phyloP scores from a whole-genome alignment of 2,888 invertebrate genomes.

The Cheilosia pagana region DNA sequence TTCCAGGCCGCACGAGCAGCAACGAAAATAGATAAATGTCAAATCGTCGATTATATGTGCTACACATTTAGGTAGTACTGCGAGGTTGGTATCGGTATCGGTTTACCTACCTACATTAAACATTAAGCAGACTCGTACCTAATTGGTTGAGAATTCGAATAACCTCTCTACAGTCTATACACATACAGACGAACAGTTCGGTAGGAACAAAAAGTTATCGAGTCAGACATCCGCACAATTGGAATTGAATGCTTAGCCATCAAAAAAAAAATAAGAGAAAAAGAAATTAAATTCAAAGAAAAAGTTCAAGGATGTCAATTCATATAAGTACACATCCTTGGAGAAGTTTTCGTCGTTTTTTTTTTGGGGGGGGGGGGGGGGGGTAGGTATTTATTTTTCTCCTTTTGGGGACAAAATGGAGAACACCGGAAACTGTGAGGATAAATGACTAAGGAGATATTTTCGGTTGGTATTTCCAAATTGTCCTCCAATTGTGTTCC shows the following conservation, averaged over 20 bases:
- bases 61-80: slow-evolving; percentile 2
- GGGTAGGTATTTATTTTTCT: not conserved
- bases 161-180: too few relatives aligned
- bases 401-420: not conserved
- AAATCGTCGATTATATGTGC: slow-evolving; percentile 39
- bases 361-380: not conserved
- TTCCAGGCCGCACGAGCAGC: slow-evolving; percentile 14
- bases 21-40: slow-evolving; percentile 50
- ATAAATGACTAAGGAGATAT: slow-evolving; percentile 39
- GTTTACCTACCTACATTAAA: slow-evolving; percentile 41
- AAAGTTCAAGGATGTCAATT: slow-evolving; percentile 61
- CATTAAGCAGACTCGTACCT: slow-evolving; percentile 37
- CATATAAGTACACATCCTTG: slow-evolving; percentile 10
- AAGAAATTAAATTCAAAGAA: not conserved
- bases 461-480: slow-evolving; percentile 34
- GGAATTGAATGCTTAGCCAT: slow-evolving; percentile 68
- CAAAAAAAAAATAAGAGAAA: slow-evolving; percentile 8
- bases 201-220: slow-evolving; percentile 26
- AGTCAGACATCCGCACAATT: slow-evolving; percentile 63
- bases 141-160: slow-evolving; percentile 41
- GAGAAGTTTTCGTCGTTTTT: slow-evolving; percentile 13
- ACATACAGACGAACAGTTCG: slow-evolving; percentile 28
- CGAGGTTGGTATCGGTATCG: not conserved
- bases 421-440: slow-evolving; percentile 31
- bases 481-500: slow-evolving; percentile 30